Evolutionary conservation across 2,113 vertebrate genomes (phyloP), one percentile per base, ranked within the genome.

Genomic region (Pelobates fuscus): DNA sequence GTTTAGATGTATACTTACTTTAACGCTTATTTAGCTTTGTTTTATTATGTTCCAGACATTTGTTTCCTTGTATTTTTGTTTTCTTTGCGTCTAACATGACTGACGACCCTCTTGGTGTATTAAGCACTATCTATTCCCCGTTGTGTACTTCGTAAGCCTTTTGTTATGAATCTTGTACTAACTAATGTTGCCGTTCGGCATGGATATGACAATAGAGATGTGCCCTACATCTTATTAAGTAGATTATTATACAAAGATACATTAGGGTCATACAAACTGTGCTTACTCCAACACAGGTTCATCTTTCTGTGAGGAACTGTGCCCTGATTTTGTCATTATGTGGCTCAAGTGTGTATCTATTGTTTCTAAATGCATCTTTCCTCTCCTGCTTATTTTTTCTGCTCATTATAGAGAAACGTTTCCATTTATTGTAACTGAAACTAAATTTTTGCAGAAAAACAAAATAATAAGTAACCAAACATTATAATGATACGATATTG

Each of bases 271-370:
- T 49, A 18, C 17, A 49, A 18, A 17, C 44, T 57, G 57, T 43
- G 25, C 7, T 15, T 26, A 44, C 32, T 30, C 3, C 49, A 23
- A 29, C 8, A 32, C 20, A 58, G 52, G 27, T 67, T 67, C 11
- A 15, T 54, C 32, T 37, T 21, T 43, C 20, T 30, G 24, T 25
- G 18, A 17, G 58, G 27, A 23, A 27, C 10, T 55, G 27, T 68
- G 27, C 26, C 52, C 49, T 69, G 67, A 69, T 59, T 70, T 70
- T 30, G 57, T 58, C 67, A 70, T 70, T 70, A 58, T 70, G 27
- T 17, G 21, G 25, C 66, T 68, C 20, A 55, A 14, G 12, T 70
- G 29, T 25, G 23, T 43, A 30, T 69, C 67, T 58, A 70, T 30
- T 41, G 11, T 3, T 6, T 26, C 37, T 37, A 25, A 10, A 43